phyloP scores from a whole-genome alignment of 2,113 vertebrate species.

The Caranx ignobilis region DNA sequence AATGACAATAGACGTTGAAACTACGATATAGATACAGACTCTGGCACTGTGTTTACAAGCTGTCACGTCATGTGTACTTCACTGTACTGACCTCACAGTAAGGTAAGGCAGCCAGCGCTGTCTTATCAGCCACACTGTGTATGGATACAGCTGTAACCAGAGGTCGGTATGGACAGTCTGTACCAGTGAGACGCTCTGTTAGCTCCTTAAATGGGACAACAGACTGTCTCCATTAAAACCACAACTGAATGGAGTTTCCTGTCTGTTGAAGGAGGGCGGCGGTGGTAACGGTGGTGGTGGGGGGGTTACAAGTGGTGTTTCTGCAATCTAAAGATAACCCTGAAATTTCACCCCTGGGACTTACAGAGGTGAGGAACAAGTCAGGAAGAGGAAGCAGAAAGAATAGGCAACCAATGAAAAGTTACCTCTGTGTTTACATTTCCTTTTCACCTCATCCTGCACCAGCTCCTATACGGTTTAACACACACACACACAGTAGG shows the following conservation, averaged over 20 bases:
- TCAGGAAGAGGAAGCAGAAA: slow-evolving; percentile 75
- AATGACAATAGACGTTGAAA: neutral
- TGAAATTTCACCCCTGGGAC: slow-evolving; percentile 49
- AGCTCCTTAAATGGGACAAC: slow-evolving; percentile 48
- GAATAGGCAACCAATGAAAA: slow-evolving; percentile 28
- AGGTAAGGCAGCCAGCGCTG: neutral
- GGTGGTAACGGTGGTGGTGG: neutral
- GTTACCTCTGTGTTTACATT: slow-evolving; percentile 53
- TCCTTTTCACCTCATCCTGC: slow-evolving; percentile 46
- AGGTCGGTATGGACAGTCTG: slow-evolving; percentile 33
- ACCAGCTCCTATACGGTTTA: neutral
- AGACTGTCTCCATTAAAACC: slow-evolving; percentile 35
- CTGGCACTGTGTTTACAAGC: neutral
- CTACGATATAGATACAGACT: neutral
- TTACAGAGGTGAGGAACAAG: slow-evolving; percentile 45
- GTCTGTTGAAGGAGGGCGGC: slow-evolving; percentile 38
- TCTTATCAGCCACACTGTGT: slow-evolving; percentile 47
- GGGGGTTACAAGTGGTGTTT: slow-evolving; percentile 32
- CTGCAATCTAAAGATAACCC: slow-evolving; percentile 79
- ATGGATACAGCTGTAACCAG: neutral
- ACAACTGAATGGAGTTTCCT: slow-evolving; percentile 67
- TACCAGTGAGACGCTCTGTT: slow-evolving; percentile 40
- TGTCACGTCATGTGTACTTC: neutral
- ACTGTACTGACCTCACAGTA: slow-evolving; percentile 6
- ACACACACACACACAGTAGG: slow-evolving; percentile 4